Evolutionary conservation across 2,113 vertebrate species (phyloP).

Genomic region (Syngnathus scovelli): DNA sequence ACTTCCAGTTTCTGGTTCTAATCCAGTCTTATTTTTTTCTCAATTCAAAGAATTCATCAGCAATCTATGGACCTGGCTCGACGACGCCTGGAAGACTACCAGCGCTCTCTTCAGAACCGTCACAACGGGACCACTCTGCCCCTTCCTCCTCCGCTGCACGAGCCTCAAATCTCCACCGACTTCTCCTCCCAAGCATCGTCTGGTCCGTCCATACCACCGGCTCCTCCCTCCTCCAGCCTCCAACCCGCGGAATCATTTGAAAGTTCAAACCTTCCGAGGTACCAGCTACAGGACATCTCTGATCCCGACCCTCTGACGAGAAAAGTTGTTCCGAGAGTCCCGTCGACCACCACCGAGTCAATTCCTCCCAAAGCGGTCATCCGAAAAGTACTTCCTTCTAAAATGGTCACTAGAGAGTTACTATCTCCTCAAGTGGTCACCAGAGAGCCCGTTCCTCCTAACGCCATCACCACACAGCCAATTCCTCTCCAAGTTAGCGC

Average conservation of each 20-base stretch:
- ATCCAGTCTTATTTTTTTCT: not conserved
- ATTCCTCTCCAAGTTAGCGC: not conserved
- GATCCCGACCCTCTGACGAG: slow-evolving; percentile 15
- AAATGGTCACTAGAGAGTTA: not conserved
- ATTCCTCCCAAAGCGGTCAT: not conserved
- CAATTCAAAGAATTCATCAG: slow-evolving; percentile 72
- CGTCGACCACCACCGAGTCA: not conserved
- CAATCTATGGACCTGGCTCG: slow-evolving; percentile 75
- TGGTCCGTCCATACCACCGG: not conserved
- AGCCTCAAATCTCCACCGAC: slow-evolving; percentile 3
- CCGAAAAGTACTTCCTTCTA: not conserved
- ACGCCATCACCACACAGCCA: not conserved
- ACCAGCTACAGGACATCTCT: not conserved
- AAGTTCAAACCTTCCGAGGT: not conserved
- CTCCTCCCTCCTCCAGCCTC: not conserved
- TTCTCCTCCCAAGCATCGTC: not conserved
- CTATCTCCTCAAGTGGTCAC: not conserved
- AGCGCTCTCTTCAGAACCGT: slow-evolving; percentile 69
- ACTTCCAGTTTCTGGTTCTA: too few species aligned
- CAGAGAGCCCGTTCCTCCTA: not conserved
- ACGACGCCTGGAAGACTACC: slow-evolving; percentile 79
- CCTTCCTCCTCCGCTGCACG: not conserved
- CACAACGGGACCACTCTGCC: slow-evolving; percentile 37
- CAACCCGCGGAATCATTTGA: not conserved
- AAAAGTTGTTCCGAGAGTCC: slow-evolving; percentile 21